These are phyloP conservation scores for Oscheius sp. DNA, from an alignment of 2,888 invertebrate species.

Conservation along the genomic window DNA sequence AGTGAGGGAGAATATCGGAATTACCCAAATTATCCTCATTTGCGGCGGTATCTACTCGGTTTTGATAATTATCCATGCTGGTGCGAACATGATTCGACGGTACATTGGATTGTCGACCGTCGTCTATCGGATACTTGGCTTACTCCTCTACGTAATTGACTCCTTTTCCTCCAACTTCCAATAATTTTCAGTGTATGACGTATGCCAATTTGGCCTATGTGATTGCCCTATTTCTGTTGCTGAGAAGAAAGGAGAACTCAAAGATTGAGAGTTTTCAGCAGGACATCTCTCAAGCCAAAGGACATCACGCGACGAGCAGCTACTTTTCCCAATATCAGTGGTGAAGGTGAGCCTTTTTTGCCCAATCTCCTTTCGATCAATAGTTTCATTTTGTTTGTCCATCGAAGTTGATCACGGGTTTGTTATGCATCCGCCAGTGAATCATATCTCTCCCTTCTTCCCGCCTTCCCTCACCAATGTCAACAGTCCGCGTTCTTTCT, in stretches of 20 bases:
- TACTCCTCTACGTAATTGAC: neutral
- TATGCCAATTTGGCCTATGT: conserved; percentile 18
- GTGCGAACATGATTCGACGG: conserved; percentile 9
- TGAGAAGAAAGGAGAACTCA: neutral
- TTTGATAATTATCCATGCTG: conserved; percentile 15
- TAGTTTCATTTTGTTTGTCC: too few species aligned
- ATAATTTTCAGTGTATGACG: conserved; percentile 15
- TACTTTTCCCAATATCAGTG: conserved; percentile 14
- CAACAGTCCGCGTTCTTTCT: too few species aligned
- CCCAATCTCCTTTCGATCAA: too few species aligned
- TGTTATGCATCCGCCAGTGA: too few species aligned
- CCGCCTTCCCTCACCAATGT: too few species aligned
- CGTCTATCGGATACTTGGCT: neutral
- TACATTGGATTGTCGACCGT: neutral
- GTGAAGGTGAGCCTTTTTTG: conserved; percentile 7
- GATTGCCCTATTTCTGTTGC: neutral
- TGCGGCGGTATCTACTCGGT: conserved; percentile 3
- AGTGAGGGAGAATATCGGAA: conserved; percentile 19
- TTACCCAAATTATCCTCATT: conserved; percentile 15
- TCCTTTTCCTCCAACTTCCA: neutral
- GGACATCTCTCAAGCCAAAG: neutral
- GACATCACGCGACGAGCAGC: neutral
- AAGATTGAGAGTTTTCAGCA: neutral
- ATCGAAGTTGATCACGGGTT: too few species aligned
- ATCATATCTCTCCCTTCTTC: too few species aligned